Base-by-base conservation (phyloP, 2,888 invertebrate species). In the Muschampia staudingeri region DNA sequence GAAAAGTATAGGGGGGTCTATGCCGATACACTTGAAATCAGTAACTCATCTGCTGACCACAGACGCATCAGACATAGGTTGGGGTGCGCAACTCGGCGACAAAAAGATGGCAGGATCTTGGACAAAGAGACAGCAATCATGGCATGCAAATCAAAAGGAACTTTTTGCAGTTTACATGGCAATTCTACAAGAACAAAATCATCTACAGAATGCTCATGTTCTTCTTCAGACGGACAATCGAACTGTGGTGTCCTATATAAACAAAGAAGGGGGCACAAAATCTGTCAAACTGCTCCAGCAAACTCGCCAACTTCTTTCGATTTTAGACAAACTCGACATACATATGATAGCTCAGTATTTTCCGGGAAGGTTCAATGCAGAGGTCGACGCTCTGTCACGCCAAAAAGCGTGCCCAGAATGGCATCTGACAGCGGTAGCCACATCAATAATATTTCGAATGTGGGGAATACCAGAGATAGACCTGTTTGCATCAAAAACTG, bases 181-280 rank as follows among this genome's bases (percentile, higher is more conserved):
- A n/a, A 84, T 85, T 71, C 71, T 16, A 4, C 61, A 30, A 3
- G 72, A 81, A 34, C 44, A 69, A 5, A 19, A 40, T 3, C 76
- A 75, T 1, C 79, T 86, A 61, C 77, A 79, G 16, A 78, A 78
- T 52, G 56, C 82, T 0, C 78, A 87, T 11, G 65, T 87, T 30
- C n/a, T 80, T 5, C 12, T 83, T 6, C 80, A 83, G 16, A 73
- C 80, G 14, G 83, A 83, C 83, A 83, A 80, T 56, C 80, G 80
- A 0, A 80, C 80, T 14, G 80, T 83, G 0, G 77, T 80, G 14
- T 56, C 80, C 0, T 83, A 83, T 19, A 80, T 83, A 11, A 73
- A 84, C 72, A 89, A 89, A 52, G 87, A 89, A 56, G 90, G 88
- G 14, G 87, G 88, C 5, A 89, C 87, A 8, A 73, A 76, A 30